Conservation (phyloP, 2,888 invertebrate genomes). For the Syrista parreyssii region DNA sequence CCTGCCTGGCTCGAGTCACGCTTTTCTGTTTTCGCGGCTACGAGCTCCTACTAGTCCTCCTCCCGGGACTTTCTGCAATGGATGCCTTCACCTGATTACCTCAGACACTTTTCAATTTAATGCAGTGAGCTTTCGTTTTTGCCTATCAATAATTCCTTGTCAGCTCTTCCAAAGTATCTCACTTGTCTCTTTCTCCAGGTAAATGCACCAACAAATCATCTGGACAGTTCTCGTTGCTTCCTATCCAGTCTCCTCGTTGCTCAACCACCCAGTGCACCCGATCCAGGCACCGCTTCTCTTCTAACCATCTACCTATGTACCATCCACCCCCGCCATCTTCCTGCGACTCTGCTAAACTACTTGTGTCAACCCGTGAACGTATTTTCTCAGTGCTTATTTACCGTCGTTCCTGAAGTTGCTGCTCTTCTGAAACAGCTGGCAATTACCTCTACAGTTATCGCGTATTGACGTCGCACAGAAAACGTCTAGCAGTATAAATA, state of each 20-base stretch:
- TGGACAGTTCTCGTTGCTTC: background rate
- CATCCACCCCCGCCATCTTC: background rate
- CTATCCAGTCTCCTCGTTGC: background rate
- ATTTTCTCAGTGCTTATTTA: background rate
- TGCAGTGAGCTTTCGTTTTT: background rate
- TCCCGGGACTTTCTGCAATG: constrained; percentile 1
- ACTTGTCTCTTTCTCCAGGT: background rate
- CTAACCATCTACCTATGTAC: background rate
- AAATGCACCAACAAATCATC: background rate
- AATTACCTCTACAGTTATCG: background rate
- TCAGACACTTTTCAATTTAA: background rate
- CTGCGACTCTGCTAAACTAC: background rate
- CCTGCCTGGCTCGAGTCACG: constrained; percentile 47
- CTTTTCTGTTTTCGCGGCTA: constrained; percentile 32
- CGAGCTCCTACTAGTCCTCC: background rate
- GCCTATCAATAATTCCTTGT: background rate
- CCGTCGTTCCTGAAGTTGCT: background rate
- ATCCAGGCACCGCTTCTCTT: background rate
- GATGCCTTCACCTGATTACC: background rate
- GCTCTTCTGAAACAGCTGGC: background rate
- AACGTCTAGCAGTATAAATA: background rate
- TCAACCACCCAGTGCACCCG: background rate
- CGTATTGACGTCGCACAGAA: background rate
- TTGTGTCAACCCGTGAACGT: background rate
- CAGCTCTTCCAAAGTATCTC: background rate